These are phyloP conservation scores for Spondyliosoma cantharus DNA, from an alignment of 2,797 vertebrate species.

Conservation along the genomic window DNA sequence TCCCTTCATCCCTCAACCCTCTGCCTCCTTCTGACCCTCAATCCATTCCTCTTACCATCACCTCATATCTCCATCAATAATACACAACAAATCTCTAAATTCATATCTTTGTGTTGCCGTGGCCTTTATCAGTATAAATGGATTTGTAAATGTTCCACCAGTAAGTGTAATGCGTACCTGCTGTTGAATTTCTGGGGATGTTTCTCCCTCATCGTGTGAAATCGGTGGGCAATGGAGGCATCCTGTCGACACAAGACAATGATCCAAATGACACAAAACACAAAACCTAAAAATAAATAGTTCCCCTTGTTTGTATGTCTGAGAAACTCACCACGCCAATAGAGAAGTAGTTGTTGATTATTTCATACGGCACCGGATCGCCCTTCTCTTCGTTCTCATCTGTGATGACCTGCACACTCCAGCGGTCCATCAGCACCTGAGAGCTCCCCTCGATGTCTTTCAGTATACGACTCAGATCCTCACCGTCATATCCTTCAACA, in stretches of 20 bases:
- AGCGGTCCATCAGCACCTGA: conserved; percentile 90
- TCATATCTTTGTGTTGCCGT: no score
- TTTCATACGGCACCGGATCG: conserved; percentile 94
- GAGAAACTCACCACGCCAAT: conserved; percentile 91
- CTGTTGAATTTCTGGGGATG: conserved; percentile 97
- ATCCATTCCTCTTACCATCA: no score
- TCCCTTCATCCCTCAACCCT: no score
- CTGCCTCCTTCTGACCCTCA: no score
- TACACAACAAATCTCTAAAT: no score
- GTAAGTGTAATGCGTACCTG: conserved; percentile 81
- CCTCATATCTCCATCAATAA: no score
- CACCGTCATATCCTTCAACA: conserved; percentile 89
- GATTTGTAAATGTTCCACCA: no score
- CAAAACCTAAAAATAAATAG: neutral
- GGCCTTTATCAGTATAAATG: no score
- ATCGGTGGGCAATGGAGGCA: conserved; percentile 95
- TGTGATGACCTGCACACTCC: conserved; percentile 90
- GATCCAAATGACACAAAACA: neutral
- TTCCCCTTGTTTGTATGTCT: neutral
- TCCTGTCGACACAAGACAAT: conserved; percentile 82
- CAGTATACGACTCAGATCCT: conserved; percentile 89
- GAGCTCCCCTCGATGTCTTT: conserved; percentile 89
- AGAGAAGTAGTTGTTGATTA: conserved; percentile 99
- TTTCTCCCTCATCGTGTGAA: conserved; percentile 95
- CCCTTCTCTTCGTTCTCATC: conserved; percentile 86